Evolutionary conservation across 2,888 invertebrate species (phyloP), one percentile per base, ranked within the genome.

Genomic region (Molorchus minor): DNA sequence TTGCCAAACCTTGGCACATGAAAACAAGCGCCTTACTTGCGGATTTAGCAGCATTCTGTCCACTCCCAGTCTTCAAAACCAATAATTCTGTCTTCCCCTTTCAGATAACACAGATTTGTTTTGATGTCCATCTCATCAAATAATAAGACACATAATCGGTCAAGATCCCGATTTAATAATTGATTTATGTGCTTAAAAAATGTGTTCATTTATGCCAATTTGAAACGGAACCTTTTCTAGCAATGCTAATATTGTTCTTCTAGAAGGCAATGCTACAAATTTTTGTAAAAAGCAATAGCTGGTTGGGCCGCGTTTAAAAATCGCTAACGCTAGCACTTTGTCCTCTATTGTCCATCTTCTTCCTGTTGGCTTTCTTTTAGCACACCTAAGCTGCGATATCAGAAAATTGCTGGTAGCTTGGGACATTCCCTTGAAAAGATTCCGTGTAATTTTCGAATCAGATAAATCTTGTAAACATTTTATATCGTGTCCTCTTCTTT

Each of bases 301-400:
- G 21, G 17, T 57, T 10, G 57, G 57, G 16, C 57, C 19, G 13
- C 33, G 20, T 51, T 57, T 57, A 35, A 17, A 57, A 3, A 65
- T 21, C 8, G 58, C 36, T 10, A 64, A 44, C 15, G 64, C 56
- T 13, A 66, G 25, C n/a, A 66, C 43, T 56, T 65, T 69, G 12
- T 65, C 67, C 10, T 53, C 55, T 7, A 46, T 13, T 21, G 58
- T 64, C 54, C 54, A 67, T 49, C 63, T 47, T 35, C 64, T 44
- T 3, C 53, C 64, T 43, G 52, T 56, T 7, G 61, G 61, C 15
- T 8, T 3, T 10, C 41, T 10, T 12, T 21, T 41, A 8, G 20
- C 21, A 12, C 41, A 41, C 7, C 41, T 7, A n/a, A 41, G 19
- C 21, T 41, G 41, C 1, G 41, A 25, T 25, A 25, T 25, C 25